These are phyloP conservation scores for Timema cristinae DNA, from an alignment of 2,888 invertebrate genomes.

Conservation along the genomic window DNA sequence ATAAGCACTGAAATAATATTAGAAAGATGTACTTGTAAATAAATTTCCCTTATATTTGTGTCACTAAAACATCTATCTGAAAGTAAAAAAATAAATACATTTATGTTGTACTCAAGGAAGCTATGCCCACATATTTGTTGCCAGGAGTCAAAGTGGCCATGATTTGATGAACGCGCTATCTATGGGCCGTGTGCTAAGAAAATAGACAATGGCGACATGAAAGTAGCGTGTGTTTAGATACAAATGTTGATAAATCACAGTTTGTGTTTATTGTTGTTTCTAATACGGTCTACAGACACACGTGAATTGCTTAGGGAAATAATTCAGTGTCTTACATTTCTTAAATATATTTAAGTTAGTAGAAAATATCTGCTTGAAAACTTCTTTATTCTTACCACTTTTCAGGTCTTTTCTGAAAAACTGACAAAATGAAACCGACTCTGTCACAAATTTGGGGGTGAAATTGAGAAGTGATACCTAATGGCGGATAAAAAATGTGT, in stretches of 20 bases:
- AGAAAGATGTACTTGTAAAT: no score
- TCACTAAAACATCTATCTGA: no score
- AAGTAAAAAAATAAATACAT: no score
- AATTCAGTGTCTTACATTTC: slow-evolving; percentile 11
- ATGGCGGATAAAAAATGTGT: neutral
- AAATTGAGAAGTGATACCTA: slow-evolving; percentile 23
- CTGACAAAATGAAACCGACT: slow-evolving; percentile 28
- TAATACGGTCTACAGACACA: neutral
- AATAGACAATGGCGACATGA: slow-evolving; percentile 32
- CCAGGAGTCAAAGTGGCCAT: no score
- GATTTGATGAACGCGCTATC: slow-evolving; percentile 24
- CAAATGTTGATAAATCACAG: slow-evolving; percentile 25
- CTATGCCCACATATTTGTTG: no score
- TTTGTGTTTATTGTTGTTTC: slow-evolving; percentile 18
- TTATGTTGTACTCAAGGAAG: no score
- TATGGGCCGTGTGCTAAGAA: slow-evolving; percentile 25
- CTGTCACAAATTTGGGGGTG: slow-evolving; percentile 15
- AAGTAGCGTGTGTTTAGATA: slow-evolving; percentile 36
- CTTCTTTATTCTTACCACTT: slow-evolving; percentile 14
- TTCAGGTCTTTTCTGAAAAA: slow-evolving; percentile 20
- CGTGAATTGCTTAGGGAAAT: slow-evolving; percentile 16
- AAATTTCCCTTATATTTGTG: no score
- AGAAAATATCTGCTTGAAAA: slow-evolving; percentile 10
- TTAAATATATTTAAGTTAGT: slow-evolving; percentile 17
- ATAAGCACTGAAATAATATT: no score